Evolutionary conservation across 2,797 vertebrate genomes (phyloP), one percentile per base, ranked within the genome.

Genomic region (Galago senegalensis): DNA sequence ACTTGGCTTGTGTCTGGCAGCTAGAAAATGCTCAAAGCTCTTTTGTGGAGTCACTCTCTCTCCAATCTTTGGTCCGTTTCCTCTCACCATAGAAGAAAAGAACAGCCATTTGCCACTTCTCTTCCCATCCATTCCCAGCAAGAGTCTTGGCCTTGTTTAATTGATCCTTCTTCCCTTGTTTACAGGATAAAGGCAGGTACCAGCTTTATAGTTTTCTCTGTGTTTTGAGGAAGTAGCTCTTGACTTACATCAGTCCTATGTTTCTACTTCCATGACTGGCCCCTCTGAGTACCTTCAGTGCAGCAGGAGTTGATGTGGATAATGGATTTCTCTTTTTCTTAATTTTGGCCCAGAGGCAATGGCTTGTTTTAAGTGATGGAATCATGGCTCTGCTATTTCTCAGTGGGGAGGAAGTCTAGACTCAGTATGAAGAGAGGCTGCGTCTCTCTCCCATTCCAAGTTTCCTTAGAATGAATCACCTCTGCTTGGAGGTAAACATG

Each of bases 321-420:
- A 81, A 82, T 1, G 58, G 46, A 37, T 77, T 67, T 63, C 16
- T 53, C 17, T 25, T n/a, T 27, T 10, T 46, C 49, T 85, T 80
- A 65, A 86, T 80, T 53, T 84, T 34, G 29, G 43, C 25, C 25
- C 16, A 49, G n/a, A 80, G 21, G 29, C 27, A 60, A 81, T 72
- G 40, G 46, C 82, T 94, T 94, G 43, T 91, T 87, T 76, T n/a
- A 61, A 89, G 69, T 40, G 93, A 79, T 9, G 5, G 5, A 92
- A 83, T 67, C 25, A 46, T 21, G 67, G 16, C 31, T 93, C 31
- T 85, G 43, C 49, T 60, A 29, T 53, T 73, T 91, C 70, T 69
- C 69, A 56, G 0, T 34, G 69, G n/a, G 20, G 49, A 77, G 46
- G 10, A 85, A 43, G 17, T 75, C 10, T 60, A 70, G 46, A 75